Evolutionary conservation across 2,797 vertebrate species (phyloP), one percentile per base, ranked within the genome.

Genomic region (Acestrorhynchus altus): DNA sequence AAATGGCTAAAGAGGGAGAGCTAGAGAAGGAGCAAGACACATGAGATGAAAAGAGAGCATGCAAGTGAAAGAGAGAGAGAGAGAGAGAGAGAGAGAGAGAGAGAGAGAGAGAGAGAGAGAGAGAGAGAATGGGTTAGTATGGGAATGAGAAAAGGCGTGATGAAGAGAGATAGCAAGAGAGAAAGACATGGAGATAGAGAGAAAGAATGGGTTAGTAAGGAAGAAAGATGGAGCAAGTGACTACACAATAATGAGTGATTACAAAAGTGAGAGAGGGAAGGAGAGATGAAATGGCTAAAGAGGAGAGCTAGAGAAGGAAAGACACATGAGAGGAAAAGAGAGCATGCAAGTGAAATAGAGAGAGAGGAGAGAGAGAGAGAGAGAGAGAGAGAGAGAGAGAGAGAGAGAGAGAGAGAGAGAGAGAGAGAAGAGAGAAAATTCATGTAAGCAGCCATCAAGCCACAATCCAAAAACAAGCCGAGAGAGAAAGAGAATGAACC

Each of bases 361-460:
- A 20, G 11, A 11, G 47, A 9, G 61, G 20, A 12, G 31, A 46
- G 13, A 22, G 18, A 35, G 10, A 11, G 15, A 4, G 44, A 13
- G 51, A 22, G 68, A 40, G 22, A 31, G 28, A 68, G 5, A 13
- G 70, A 72, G 54, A 35, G 22, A 24, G 10, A n/a, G 35, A 42
- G 20, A 63, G 44, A 40, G 39, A 52, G 46, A 26, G 8, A 44
- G 6, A 40, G 59, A 22, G 56, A 46, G 68, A 44, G 42, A 63
- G 6, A 68, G 81, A 60, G 12, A 46, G 64, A 24, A 42, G 46
- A 4, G 56, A 24, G 77, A 74, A 74, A 86, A n/a, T n/a, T n/a
- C n/a, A n/a, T n/a, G n/a, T n/a, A 87, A 87, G 85, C 83, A 86
- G 83, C 74, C 76, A 82, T 82, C 81, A 77, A 83, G n/a, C n/a